Evolutionary conservation across 64 coral and sea anemone species (phyloP).

Genomic region (Actinia tenebrosa): DNA sequence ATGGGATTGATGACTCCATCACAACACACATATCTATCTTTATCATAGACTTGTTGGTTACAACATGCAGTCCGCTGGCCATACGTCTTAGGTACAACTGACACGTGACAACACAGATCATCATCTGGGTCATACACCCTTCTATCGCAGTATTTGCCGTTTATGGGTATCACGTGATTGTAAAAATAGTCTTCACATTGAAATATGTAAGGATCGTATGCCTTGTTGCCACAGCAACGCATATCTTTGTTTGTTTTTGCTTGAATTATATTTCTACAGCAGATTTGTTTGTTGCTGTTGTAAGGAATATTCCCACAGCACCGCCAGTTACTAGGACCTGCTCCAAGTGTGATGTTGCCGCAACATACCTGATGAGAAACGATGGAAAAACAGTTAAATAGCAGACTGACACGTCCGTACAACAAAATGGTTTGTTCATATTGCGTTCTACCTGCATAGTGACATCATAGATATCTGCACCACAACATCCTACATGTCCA

Average conservation of each 20-base stretch:
- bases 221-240: conserved; percentile 19
- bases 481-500: conserved; percentile 6
- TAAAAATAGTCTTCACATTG: conserved; percentile 18
- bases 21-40: background rate
- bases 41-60: background rate
- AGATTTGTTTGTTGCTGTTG: background rate
- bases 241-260: background rate
- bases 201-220: background rate
- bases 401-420: background rate
- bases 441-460: conserved; percentile 7
- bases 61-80: background rate
- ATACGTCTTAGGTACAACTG: background rate
- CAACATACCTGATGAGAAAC: conserved; percentile 9
- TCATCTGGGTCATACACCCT: background rate
- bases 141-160: background rate
- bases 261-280: background rate
- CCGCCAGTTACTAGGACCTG: background rate
- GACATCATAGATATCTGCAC: conserved; percentile 4
- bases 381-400: background rate
- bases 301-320: conserved; percentile 17
- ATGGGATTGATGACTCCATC: background rate
- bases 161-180: background rate
- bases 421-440: too few species aligned
- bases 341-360: background rate
- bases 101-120: background rate